Conservation (phyloP, 1,140 invertebrate genomes). For the Acromyrmex heyeri region DNA sequence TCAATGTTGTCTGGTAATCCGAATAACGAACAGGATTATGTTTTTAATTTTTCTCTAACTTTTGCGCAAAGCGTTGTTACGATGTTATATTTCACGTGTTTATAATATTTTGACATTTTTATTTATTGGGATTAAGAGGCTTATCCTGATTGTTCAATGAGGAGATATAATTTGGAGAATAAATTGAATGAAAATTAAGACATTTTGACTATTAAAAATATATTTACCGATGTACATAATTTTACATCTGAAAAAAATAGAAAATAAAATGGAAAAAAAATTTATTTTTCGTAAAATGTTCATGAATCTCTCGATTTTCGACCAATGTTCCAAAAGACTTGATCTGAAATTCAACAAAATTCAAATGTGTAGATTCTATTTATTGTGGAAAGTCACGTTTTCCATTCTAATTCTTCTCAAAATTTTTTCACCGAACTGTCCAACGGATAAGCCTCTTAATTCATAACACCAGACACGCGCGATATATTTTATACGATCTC, state of each 20-base stretch:
- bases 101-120: constrained; percentile 6
- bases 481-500: background rate
- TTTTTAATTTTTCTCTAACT: background rate
- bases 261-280: background rate
- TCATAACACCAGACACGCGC: background rate
- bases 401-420: background rate
- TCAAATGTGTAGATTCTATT: background rate
- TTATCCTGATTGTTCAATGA: background rate
- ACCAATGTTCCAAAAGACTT: background rate
- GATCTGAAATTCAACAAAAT: background rate
- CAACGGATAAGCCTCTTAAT: background rate
- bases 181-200: constrained; percentile 10
- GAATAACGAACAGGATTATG: background rate
- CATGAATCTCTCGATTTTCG: background rate
- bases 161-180: constrained; percentile 1
- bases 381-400: background rate
- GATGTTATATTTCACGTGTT: background rate
- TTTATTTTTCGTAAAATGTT: background rate
- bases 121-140: constrained; percentile 9
- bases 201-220: background rate
- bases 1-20: background rate
- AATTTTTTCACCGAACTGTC: background rate
- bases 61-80: background rate
- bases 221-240: constrained; percentile 1
- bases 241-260: constrained; percentile 13